Base-by-base conservation (phyloP, 1,140 invertebrate species). In the Lepidostoma basale region DNA sequence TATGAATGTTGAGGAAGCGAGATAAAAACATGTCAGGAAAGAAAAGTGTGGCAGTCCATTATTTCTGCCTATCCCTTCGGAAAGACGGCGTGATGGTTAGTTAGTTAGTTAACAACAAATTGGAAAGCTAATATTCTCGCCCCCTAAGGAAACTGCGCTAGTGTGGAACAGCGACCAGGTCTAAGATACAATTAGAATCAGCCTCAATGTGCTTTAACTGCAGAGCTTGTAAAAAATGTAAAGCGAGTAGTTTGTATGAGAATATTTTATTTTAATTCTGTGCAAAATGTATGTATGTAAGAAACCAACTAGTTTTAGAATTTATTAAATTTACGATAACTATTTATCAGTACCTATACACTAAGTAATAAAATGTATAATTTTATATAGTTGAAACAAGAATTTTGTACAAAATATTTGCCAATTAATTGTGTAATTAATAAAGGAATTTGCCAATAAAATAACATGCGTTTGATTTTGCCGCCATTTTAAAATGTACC, bases 341-440 rank as follows among this genome's bases (percentile, higher is more conserved):
- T 40, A 59, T 59, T 59, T 59, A 59, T 36, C 56, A 42, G 10
- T 59, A 25, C 36, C 40, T 3, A 8, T 20, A 58, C 18, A 22
- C 20, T 47, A 22, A 47, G 12, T 56, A 56, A 20, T 12, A 54
- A 56, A 39, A 20, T 66, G 49, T 66, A 56, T 54, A 49, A 44
- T 66, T 66, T 56, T 66, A 58, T 44, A 56, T 22, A 42, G 9
- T 23, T 14, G 36, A 42, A 30, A 14, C 22, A 39, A 66, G 49
- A 45, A 54, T 58, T 66, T 66, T 58, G 63, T 56, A 66, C 63
- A 66, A 66, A 66, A 66, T 28, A 56, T 66, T 44, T 66, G 63
- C 63, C 63, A 66, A 66, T 66, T 66, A 66, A n/a, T n/a, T n/a
- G n/a, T n/a, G 49, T 66, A 56, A 66, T n/a, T n/a, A 66, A 62